phyloP scores from a whole-genome alignment of 2,888 invertebrate species.

The Heliothis peltigera region DNA sequence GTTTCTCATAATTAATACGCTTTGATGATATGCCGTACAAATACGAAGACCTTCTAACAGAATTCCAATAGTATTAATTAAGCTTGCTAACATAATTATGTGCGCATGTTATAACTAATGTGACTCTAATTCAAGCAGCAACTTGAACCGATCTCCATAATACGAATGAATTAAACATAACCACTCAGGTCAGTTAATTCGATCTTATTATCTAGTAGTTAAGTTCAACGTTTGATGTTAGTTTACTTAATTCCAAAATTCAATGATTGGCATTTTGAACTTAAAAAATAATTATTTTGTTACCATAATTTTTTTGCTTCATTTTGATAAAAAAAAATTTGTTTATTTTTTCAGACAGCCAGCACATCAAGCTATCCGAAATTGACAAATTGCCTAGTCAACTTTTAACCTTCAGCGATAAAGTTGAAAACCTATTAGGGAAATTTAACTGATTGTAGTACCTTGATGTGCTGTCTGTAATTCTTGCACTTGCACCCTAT shows the following conservation, averaged over 20 bases:
- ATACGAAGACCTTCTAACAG: slow-evolving; percentile 1
- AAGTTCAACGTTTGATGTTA: slow-evolving; percentile 2
- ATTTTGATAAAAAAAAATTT: too few species aligned
- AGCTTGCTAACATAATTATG: slow-evolving; percentile 33
- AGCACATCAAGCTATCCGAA: too few species aligned
- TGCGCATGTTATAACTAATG: slow-evolving; percentile 26
- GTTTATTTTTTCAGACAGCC: too few species aligned
- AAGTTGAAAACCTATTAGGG: too few species aligned
- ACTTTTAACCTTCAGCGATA: too few species aligned
- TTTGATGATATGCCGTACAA: not conserved
- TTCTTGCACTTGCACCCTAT: not conserved
- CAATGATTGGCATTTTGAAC: not conserved
- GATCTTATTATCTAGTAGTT: slow-evolving; percentile 7
- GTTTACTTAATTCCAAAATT: slow-evolving; percentile 5
- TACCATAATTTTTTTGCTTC: not conserved
- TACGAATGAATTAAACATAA: slow-evolving; percentile 37
- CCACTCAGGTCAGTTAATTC: slow-evolving; percentile 26
- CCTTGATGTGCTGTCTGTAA: too few species aligned
- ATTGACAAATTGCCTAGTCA: too few species aligned
- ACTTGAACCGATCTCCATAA: slow-evolving; percentile 29
- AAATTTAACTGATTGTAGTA: too few species aligned
- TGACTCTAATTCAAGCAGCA: slow-evolving; percentile 22
- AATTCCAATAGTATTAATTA: slow-evolving; percentile 30
- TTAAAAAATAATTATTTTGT: not conserved
- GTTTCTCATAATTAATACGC: not conserved